Evolutionary conservation across 2,113 vertebrate genomes (phyloP), one percentile per base, ranked within the genome.

Genomic region (Pachyramphus minor): DNA sequence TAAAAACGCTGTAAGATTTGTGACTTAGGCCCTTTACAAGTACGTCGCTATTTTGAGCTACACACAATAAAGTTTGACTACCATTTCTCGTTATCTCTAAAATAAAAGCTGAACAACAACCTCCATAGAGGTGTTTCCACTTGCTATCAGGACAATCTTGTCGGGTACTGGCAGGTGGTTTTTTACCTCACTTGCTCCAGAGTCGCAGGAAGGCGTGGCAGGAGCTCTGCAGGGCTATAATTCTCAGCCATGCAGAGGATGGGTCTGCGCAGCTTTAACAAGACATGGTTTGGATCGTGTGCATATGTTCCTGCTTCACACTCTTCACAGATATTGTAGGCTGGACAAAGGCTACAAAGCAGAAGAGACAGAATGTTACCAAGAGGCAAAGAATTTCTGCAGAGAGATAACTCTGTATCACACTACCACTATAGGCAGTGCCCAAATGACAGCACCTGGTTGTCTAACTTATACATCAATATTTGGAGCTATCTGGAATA

Each of bases 211-310:
- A 98, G 96, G 60, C 89, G 73, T 67, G 97, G 84, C 0, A 97
- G 82, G 17, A 80, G 63, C 45, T 94, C 98, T 2, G 91, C 93
- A 24, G 92, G 91, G 78, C 75, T 91, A 42, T 47, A 93, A 0
- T 35, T 95, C 55, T 98, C 98, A 19, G 96, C 55, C 1, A 33
- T 4, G 24, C 96, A 93, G 1, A 60, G 47, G 5, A 98, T 50
- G 96, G 98, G 97, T 12, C 98, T 99, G 96, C 99, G 98, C 84
- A 99, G 98, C 97, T 99, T 99, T 25, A 99, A 73, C 62, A 99
- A 90, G 53, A 99, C 95, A 18, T 99, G 99, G 89, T 98, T 99
- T 35, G 98, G 98, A 81, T 99, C 98, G 3, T 99, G 99, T 24
- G 98, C 97, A 2, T 99, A 99, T 2, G 98, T 95, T 60, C 99